Base-by-base conservation (phyloP, 2,113 vertebrate species). In the Rattus norvegicus region DNA sequence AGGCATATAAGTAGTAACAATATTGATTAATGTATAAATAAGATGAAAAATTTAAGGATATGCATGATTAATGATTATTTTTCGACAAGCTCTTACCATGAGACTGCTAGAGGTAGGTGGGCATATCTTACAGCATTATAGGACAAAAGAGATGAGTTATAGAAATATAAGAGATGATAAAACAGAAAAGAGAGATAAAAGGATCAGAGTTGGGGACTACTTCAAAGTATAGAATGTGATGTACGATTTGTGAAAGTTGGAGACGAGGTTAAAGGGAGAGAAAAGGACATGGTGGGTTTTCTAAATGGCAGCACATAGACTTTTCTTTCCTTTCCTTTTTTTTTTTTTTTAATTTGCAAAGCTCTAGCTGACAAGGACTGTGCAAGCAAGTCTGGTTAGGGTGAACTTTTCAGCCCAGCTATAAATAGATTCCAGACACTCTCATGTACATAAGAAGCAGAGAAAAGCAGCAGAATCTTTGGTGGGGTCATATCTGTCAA, bases 361-460 rank as follows among this genome's bases (percentile, higher is more conserved):
- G 83, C 33, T 83, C 90, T 56, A 79, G 36, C 20, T 84, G 96
- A 95, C 39, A 90, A 96, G 69, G 73, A 4, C 93, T 97, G 54
- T 89, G 95, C 92, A 96, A 73, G 13, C 13, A 87, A 88, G 4
- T 90, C 84, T 19, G 0, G 56, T 61, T 83, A 95, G 76, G 36
- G 77, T 90, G 85, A 98, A 96, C 93, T 85, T 96, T 98, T 97
- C 76, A 95, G 92, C 95, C 28, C 7, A 97, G 80, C 96, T 97
- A 93, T 92, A 90, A 95, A 84, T 76, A 77, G 16, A 43, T 91
- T 70, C 85, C 36, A 83, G 70, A 84, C 11, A 36, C 43, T 89
- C 26, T 65, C 16, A 56, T 77, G 1, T 39, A 65, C 17, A 67
- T 47, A 47, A 52, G 49, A 54, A 89, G 85, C 69, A 47, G 30